Base-by-base conservation (phyloP, 2,113 vertebrate genomes). In the Caretta caretta region DNA sequence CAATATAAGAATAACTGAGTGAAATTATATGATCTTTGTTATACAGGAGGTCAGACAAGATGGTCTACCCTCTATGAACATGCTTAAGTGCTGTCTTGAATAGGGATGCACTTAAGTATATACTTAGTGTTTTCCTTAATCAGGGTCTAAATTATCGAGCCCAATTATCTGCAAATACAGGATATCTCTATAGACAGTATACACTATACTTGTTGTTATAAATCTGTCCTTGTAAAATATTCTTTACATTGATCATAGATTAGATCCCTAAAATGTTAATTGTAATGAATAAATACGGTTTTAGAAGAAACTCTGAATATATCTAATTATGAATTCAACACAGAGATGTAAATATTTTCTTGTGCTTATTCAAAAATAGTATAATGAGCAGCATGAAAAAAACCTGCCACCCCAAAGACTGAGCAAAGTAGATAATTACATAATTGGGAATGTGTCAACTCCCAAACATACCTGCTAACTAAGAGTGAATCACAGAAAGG, bases 401-500 rank as follows among this genome's bases (percentile, higher is more conserved):
- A 29, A 6, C 42, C 50, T 89, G 54, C 5, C 79, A 83, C 91
- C 4, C 4, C 31, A 59, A 38, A 88, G 56, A 89, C 20, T 82
- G 48, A 90, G 12, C 14, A 69, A 19, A 89, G 75, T 6, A 91
- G 48, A 83, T 88, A 96, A 94, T 91, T 92, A 89, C 38, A n/a
- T 87, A 91, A 88, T 80, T 92, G 31, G 5, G 89, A 94, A 75
- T 91, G 78, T n/a, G 50, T 92, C 79, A 62, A 27, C 16, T 93
- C 12, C 54, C 80, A 69, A 83, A 84, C 22, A 59, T 17, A 69
- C 35, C 16, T 19, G 35, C 50, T 59, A 59, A 59, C 57, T 29
- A 65, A 22, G 49, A 69, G 38, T 65, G n/a, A 88, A 87, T 50
- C 62, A 86, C 31, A 91, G 31, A 88, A 92, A 90, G 22, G 17